Conservation (phyloP, 2,113 vertebrate genomes). For the mouse (Mus musculus) region GRCm39 chr9:44613001-44613500, state of each 20-base stretch:
- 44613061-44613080: not conserved
- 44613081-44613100: not conserved
- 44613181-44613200: not conserved
- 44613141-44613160: not conserved
- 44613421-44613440: conserved; percentile 44
- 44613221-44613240: not conserved
- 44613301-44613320: conserved; percentile 88
- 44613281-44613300: conserved; percentile 75
- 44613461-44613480: conserved; percentile 27
- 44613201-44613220: not conserved
- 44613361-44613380: conserved; percentile 92
- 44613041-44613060: not conserved
- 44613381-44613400: conserved; percentile 94
- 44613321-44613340: conserved; percentile 83
- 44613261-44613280: conserved; percentile 17
- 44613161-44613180: not conserved
- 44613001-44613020: conserved; percentile 58
- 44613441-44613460: not conserved
- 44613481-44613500: not conserved
- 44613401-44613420: conserved; percentile 85
- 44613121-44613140: not conserved
- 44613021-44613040: not conserved
- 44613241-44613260: not conserved
- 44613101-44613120: not conserved
- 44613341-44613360: conserved; percentile 85